Conservation (phyloP, 1,140 invertebrate genomes). For the Yoshiicerus persimilis region DNA sequence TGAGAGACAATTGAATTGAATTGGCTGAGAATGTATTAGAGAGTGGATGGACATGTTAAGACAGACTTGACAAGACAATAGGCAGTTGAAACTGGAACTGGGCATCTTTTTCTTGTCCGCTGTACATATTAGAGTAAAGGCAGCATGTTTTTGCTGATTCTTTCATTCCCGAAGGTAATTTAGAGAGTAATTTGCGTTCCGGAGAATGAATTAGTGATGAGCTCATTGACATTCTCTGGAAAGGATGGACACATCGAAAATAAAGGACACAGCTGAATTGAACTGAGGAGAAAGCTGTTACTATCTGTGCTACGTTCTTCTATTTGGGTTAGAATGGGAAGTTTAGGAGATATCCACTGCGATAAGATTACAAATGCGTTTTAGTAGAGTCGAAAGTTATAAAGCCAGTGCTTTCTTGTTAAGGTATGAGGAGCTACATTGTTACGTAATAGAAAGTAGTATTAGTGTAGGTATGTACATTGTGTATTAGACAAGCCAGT, state of each 20-base stretch:
- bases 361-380: background rate
- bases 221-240: conserved; percentile 24
- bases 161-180: background rate
- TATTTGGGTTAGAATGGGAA: background rate
- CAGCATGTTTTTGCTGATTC: background rate
- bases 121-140: background rate
- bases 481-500: background rate
- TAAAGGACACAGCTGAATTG: background rate
- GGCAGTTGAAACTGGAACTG: background rate
- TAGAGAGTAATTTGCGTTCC: conserved; percentile 9
- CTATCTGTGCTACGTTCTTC: too few relatives aligned
- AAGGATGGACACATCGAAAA: conserved; percentile 15
- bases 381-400: background rate
- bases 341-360: background rate
- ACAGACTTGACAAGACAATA: background rate
- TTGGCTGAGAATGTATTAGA: background rate
- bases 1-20: background rate
- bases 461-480: background rate
- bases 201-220: conserved; percentile 11
- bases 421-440: background rate
- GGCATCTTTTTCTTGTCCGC: background rate
- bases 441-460: background rate
- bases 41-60: background rate
- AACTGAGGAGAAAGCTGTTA: background rate
- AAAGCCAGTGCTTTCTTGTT: background rate